Percentiles rank a stretch among this genome's conserved stretches.
Evolutionary conservation across 1,140 invertebrate species (phyloP).

Genomic region (Penaeus indicus): DNA sequence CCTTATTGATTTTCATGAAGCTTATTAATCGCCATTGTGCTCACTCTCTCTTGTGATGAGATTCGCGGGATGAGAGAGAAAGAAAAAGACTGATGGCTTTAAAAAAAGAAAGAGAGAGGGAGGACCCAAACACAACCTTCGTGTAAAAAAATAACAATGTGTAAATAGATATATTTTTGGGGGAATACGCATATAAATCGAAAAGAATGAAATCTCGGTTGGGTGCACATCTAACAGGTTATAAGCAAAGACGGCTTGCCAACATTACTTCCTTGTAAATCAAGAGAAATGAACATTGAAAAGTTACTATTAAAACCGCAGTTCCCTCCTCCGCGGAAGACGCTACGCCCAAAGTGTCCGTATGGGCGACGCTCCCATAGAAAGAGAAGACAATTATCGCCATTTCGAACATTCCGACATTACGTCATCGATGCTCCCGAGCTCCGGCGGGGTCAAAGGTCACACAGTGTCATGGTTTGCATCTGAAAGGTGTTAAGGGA

Average conservation of each 20-base stretch:
- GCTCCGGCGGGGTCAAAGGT: slow-evolving; percentile 28
- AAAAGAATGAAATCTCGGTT: not conserved
- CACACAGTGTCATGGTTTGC: slow-evolving; percentile 19
- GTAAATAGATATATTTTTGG: not conserved
- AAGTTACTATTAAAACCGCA: slow-evolving; percentile 30
- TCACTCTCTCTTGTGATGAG: no score
- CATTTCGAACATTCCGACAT: not conserved
- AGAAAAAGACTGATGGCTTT: no score
- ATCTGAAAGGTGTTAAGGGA: slow-evolving; percentile 43
- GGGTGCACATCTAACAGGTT: not conserved
- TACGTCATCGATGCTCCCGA: not conserved
- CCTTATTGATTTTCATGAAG: not conserved
- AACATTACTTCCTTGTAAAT: slow-evolving; percentile 44
- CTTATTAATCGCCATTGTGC: not conserved
- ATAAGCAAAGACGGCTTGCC: slow-evolving; percentile 33
- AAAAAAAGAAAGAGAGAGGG: no score
- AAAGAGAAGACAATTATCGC: not conserved
- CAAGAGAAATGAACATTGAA: slow-evolving; percentile 40
- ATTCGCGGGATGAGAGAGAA: not conserved
- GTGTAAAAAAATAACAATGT: no score
- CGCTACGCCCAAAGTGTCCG: not conserved
- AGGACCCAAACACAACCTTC: no score
- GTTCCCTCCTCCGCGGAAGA: not conserved
- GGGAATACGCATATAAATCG: not conserved
- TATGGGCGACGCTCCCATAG: not conserved